Evolutionary conservation across 1,140 invertebrate genomes (phyloP), one percentile per base, ranked within the genome.

Genomic region (Leptinotarsa lineolata): DNA sequence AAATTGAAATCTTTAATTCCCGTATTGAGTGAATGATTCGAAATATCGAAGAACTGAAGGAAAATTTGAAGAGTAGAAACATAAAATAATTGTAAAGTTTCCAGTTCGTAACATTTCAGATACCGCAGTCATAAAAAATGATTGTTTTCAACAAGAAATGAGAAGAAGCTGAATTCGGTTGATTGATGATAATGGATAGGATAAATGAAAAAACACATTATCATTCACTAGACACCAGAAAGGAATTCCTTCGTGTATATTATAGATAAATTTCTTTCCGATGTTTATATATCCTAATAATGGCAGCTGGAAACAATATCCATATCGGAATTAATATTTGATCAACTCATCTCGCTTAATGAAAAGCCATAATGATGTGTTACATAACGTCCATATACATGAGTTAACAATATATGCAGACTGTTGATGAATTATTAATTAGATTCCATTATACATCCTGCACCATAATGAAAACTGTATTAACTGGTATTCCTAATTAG

Each of bases 371-470:
- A 54, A 54, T 54, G 48, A 54, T 54, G 15, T 54, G 6, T 54
- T 54, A 54, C 48, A 54, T 18, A 54, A 54, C 48, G n/a, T 54
- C 15, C 15, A 18, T 54, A 18, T n/a, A 39, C 8, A 39, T 39
- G 30, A 39, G 30, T 54, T 16, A 54, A 54, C n/a, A 54, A 54
- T 54, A n/a, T 54, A 54, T 16, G 48, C 5, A 18, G 15, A 54
- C 48, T n/a, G 48, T 15, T 54, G 48, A 54, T 54, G 48, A 18
- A 54, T 18, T 54, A 54, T 54, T 54, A 54, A 54, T 54, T 54
- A 18, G n/a, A 54, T 8, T 54, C 15, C 48, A 54, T 54, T 54
- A 54, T 54, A 13, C 48, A 54, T 54, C 15, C 15, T 3, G 48
- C 16, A 54, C 48, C 48, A 54, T 54, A 15, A 54, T 54, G 48